Conservation (phyloP, 2,888 invertebrate species). For the Tetropium fuscum region DNA sequence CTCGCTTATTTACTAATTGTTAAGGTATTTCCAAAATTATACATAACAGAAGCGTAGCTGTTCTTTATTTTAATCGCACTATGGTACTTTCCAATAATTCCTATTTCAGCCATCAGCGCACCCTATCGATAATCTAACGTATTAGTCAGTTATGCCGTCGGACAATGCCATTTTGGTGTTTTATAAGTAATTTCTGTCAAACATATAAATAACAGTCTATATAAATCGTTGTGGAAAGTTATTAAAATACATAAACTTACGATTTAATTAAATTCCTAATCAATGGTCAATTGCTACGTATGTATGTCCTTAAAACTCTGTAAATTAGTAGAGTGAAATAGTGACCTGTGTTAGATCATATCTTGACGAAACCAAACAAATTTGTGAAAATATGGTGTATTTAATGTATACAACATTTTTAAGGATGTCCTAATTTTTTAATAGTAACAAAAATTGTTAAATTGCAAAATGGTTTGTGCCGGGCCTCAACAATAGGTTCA, state of each 20-base stretch:
- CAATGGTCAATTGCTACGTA: no score
- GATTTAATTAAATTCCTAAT: neutral
- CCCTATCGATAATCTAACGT: slow-evolving; percentile 34
- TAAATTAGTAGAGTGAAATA: slow-evolving; percentile 3
- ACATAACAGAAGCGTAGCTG: neutral
- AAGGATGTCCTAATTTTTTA: slow-evolving; percentile 13
- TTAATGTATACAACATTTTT: neutral
- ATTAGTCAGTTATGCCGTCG: slow-evolving; percentile 40
- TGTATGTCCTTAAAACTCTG: neutral
- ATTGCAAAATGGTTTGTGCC: slow-evolving; percentile 39
- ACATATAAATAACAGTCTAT: slow-evolving; percentile 19
- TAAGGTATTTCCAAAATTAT: neutral
- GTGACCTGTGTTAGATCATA: slow-evolving; percentile 27
- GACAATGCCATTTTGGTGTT: slow-evolving; percentile 50
- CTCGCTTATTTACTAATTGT: neutral
- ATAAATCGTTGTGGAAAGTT: neutral
- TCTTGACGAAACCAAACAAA: slow-evolving; percentile 21
- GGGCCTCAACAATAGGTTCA: slow-evolving; percentile 48
- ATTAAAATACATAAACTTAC: neutral
- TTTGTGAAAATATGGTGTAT: slow-evolving; percentile 13
- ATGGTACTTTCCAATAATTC: neutral
- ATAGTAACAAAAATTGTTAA: slow-evolving; percentile 22
- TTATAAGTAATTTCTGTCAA: slow-evolving; percentile 40
- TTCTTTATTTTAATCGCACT: neutral
- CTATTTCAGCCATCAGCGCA: slow-evolving; percentile 37